These are phyloP conservation scores for Eclectus roratus DNA, from an alignment of 2,113 vertebrate species.

Conservation along the genomic window DNA sequence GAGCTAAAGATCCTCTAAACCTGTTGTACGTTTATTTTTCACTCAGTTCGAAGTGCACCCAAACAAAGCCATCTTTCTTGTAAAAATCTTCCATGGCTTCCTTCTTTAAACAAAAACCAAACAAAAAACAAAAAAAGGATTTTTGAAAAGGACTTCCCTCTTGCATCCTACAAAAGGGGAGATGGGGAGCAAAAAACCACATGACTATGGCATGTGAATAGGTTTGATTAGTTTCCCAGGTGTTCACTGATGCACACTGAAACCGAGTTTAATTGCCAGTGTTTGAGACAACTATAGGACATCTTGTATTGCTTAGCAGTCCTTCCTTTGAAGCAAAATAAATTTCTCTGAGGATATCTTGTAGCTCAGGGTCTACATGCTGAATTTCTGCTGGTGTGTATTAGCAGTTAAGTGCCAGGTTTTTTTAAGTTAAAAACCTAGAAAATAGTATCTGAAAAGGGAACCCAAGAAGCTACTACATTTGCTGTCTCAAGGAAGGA, in stretches of 20 bases:
- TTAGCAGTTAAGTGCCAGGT: neutral
- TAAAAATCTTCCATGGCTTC: neutral
- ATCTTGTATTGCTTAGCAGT: neutral
- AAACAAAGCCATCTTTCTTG: neutral
- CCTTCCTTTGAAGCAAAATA: neutral
- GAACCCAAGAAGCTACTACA: neutral
- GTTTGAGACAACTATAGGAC: neutral
- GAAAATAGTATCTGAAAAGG: neutral
- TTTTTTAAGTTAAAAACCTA: neutral
- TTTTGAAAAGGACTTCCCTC: neutral
- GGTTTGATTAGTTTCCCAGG: neutral
- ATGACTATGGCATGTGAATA: neutral
- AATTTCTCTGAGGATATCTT: neutral
- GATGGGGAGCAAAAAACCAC: neutral
- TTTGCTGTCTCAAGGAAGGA: neutral
- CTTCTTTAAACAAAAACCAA: neutral
- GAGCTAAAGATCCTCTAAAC: neutral
- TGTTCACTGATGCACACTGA: neutral
- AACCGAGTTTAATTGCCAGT: neutral
- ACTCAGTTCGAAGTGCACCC: neutral
- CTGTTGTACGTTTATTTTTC: neutral
- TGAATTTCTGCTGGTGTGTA: neutral
- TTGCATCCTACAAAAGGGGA: neutral
- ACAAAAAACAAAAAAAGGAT: neutral
- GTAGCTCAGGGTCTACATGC: neutral